A percentile compares a stretch with the other conserved stretches of the same genome.
phyloP scores from a whole-genome alignment of 2,113 vertebrate genomes.

The Plecotus auritus region DNA sequence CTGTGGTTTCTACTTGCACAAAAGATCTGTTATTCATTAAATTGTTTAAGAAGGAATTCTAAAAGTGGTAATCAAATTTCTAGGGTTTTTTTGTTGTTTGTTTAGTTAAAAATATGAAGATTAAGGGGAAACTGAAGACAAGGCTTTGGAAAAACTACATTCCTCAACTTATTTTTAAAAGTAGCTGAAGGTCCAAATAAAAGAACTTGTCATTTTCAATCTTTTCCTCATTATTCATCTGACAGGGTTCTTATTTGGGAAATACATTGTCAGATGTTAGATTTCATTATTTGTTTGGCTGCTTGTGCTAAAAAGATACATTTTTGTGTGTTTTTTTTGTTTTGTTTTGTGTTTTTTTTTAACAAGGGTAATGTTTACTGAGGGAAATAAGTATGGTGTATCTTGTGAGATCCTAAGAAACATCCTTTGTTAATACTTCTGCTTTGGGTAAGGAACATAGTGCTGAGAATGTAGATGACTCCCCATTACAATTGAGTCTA shows the following conservation, averaged over 20 bases:
- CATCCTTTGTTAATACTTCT: constrained; percentile 57
- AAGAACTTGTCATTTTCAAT: constrained; percentile 52
- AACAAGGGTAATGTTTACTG: constrained; percentile 21
- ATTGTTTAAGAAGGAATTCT: constrained; percentile 80
- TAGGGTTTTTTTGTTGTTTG: constrained; percentile 46
- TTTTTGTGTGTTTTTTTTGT: not conserved
- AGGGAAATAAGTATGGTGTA: constrained; percentile 35
- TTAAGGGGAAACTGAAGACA: constrained; percentile 65
- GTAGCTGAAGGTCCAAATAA: constrained; percentile 57
- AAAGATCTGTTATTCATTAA: constrained; percentile 83
- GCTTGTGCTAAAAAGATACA: constrained; percentile 25
- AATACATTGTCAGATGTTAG: constrained; percentile 60
- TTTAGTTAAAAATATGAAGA: constrained; percentile 67
- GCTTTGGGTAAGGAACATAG: constrained; percentile 15
- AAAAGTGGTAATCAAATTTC: constrained; percentile 79
- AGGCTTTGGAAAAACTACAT: constrained; percentile 52
- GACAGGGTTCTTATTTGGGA: constrained; percentile 60
- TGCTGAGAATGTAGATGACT: constrained; percentile 69
- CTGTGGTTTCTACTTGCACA: constrained; percentile 78
- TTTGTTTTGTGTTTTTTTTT: not conserved
- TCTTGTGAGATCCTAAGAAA: constrained; percentile 42
- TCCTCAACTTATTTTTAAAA: constrained; percentile 53
- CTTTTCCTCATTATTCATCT: constrained; percentile 52
- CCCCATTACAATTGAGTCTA: constrained; percentile 59
- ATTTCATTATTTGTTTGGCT: constrained; percentile 48